Conservation (phyloP, 2,888 invertebrate genomes). For the Nasonia oneida region DNA sequence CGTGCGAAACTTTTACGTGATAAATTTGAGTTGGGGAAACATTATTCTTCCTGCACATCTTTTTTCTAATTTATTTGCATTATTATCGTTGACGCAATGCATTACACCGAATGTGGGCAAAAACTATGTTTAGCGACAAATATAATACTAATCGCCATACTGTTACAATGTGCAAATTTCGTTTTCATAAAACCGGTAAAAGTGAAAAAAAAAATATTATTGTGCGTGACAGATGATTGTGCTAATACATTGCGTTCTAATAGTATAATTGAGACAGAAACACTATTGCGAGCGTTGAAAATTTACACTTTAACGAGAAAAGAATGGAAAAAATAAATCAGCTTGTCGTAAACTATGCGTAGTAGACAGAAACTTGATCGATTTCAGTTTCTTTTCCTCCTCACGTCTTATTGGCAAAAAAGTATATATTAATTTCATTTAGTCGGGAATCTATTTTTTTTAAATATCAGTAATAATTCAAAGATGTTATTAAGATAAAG, state of each 20-base stretch:
- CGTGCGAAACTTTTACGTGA: background rate
- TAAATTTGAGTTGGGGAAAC: background rate
- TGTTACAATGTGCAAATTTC: background rate
- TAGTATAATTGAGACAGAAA: background rate
- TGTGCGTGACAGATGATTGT: background rate
- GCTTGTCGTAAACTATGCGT: conserved; percentile 25
- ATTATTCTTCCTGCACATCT: background rate
- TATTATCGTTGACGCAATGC: background rate
- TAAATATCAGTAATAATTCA: too few relatives aligned
- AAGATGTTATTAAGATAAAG: too few relatives aligned
- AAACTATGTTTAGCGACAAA: background rate
- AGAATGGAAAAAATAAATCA: conserved; percentile 47
- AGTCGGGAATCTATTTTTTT: too few relatives aligned
- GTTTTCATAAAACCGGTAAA: background rate
- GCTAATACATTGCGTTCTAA: background rate
- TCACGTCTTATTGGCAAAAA: conserved; percentile 39
- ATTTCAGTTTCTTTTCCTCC: conserved; percentile 26
- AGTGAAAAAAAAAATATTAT: background rate
- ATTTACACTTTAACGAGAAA: conserved; percentile 14
- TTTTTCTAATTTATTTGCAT: background rate
- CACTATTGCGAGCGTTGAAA: conserved; percentile 30
- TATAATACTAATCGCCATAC: background rate
- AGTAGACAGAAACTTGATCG: conserved; percentile 36
- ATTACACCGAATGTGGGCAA: background rate
- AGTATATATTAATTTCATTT: background rate